Conservation (phyloP, 2,113 vertebrate species). For the Plectropomus leopardus region DNA sequence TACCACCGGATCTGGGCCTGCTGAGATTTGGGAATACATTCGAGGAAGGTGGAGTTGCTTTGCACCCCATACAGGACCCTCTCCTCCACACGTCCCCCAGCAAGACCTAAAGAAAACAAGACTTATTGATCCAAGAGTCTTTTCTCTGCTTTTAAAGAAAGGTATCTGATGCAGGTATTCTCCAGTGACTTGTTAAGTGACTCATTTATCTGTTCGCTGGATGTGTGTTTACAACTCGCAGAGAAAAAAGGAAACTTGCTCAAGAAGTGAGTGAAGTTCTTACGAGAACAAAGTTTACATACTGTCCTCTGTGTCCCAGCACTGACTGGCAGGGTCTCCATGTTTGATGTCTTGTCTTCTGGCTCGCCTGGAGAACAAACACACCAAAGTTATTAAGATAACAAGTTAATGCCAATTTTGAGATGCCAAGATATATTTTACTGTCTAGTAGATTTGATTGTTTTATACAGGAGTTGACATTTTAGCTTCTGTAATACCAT, state of each 20-base stretch:
- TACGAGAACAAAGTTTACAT: conserved; percentile 68
- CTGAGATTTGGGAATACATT: conserved; percentile 97
- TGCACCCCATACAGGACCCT: conserved; percentile 96
- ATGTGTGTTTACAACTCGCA: background rate
- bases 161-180: background rate
- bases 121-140: conserved; percentile 4
- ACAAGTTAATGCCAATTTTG: background rate
- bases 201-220: background rate
- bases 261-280: background rate
- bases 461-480: too few relatives aligned
- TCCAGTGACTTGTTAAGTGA: background rate
- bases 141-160: conserved; percentile 1
- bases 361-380: conserved; percentile 86
- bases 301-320: conserved; percentile 97
- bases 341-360: conserved; percentile 98
- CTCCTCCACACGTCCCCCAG: conserved; percentile 86
- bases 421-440: background rate
- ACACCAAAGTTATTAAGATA: conserved; percentile 6
- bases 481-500: background rate
- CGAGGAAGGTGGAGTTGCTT: conserved; percentile 97
- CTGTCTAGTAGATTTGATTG: background rate
- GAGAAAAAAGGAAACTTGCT: background rate
- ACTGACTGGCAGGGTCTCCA: conserved; percentile 95
- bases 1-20: conserved; percentile 96
- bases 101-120: conserved; percentile 49